Evolutionary conservation across 1,140 invertebrate genomes (phyloP).

Genomic region (Drosophila mojavensis): DNA sequence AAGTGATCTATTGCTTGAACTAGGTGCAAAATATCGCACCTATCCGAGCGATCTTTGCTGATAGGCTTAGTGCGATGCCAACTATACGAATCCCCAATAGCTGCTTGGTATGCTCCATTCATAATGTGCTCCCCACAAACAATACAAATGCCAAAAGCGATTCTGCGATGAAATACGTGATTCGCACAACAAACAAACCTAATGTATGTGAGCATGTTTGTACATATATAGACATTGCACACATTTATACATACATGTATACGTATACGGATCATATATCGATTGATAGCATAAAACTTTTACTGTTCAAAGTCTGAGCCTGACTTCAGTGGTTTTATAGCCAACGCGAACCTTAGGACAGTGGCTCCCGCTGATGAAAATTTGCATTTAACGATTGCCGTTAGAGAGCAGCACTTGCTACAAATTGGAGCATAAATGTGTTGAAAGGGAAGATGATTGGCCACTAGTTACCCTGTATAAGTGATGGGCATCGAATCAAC

Average conservation of each 20-base stretch:
- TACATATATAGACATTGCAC: constrained; percentile 5
- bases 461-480: neutral
- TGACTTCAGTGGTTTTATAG: neutral
- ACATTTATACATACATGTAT: neutral
- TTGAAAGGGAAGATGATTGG: too few relatives aligned
- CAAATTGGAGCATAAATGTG: constrained; percentile 32
- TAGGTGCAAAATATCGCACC: constrained; percentile 17
- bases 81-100: neutral
- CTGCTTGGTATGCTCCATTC: constrained; percentile 34
- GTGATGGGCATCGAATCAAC: too few relatives aligned
- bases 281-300: constrained; percentile 2
- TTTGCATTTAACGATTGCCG: constrained; percentile 50
- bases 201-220: constrained; percentile 6
- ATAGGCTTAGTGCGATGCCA: constrained; percentile 5
- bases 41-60: neutral
- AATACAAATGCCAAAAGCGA: constrained; percentile 19
- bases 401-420: constrained; percentile 29
- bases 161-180: constrained; percentile 6
- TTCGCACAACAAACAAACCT: constrained; percentile 10
- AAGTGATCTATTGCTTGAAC: neutral
- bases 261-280: constrained; percentile 5
- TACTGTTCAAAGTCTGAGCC: neutral
- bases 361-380: constrained; percentile 2
- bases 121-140: constrained; percentile 19
- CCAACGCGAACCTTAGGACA: neutral